Percentiles rank a stretch among this genome's conserved stretches.
Evolutionary conservation across 2,888 invertebrate genomes (phyloP).

Genomic region (Trichacis sp.): DNA sequence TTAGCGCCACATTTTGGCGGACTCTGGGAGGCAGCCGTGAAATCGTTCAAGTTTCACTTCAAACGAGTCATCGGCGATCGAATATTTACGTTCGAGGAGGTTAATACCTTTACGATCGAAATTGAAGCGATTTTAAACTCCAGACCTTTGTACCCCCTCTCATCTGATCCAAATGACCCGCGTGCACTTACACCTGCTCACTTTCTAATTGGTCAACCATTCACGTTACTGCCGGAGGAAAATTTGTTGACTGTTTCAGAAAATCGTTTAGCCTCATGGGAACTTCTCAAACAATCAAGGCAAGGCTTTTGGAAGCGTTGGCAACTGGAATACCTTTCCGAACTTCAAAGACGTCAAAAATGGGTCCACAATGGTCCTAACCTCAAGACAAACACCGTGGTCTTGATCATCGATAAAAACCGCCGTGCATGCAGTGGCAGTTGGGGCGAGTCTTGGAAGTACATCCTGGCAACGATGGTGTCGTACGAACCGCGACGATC

Average conservation of each 20-base stretch:
- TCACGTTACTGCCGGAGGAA: conserved; percentile 12
- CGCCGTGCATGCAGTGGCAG: too few species aligned
- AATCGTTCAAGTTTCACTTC: conserved; percentile 46
- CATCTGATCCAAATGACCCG: conserved; percentile 41
- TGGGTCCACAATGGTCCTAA: background rate
- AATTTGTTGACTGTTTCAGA: background rate
- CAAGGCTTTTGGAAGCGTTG: conserved; percentile 5
- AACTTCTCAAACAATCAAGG: background rate
- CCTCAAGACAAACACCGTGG: background rate
- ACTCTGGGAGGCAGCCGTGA: too few species aligned
- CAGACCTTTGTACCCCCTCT: conserved; percentile 31
- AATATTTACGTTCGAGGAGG: conserved; percentile 1
- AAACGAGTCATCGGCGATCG: background rate
- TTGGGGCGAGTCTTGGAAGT: background rate
- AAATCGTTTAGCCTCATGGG: background rate
- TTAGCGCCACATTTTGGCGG: conserved; percentile 47
- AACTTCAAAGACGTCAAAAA: background rate
- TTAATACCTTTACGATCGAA: conserved; percentile 11
- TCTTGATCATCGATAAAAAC: background rate
- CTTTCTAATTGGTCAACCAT: conserved; percentile 42
- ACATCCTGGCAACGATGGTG: too few species aligned
- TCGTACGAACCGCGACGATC: background rate
- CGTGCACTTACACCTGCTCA: conserved; percentile 43
- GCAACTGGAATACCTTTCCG: background rate
- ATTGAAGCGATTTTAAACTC: conserved; percentile 45